phyloP scores from a whole-genome alignment of 2,797 vertebrate genomes.

The Leptatherina wallacei region DNA sequence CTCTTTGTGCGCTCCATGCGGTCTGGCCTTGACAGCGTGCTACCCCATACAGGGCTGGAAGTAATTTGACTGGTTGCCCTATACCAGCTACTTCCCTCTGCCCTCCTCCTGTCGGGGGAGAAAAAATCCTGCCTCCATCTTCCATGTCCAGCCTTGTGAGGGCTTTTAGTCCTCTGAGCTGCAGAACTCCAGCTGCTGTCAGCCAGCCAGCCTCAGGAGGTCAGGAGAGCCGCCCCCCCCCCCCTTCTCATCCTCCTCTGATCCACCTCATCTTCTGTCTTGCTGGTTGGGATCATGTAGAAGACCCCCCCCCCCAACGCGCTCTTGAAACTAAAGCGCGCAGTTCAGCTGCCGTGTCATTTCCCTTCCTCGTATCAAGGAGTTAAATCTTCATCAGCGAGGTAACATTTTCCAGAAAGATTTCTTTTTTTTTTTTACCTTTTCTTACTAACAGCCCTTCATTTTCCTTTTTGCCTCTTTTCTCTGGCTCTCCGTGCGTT shows the following conservation, averaged over 20 bases:
- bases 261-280: constrained; percentile 42
- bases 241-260: constrained; percentile 30
- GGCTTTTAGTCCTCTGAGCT: constrained; percentile 31
- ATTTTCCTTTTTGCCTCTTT: constrained; percentile 13
- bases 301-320: constrained; percentile 31
- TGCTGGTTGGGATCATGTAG: constrained; percentile 51
- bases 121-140: constrained; percentile 53
- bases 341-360: constrained; percentile 28
- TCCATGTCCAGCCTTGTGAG: constrained; percentile 47
- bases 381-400: constrained; percentile 67
- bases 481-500: constrained; percentile 11
- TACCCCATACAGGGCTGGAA: constrained; percentile 47
- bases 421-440: background rate
- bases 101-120: constrained; percentile 31
- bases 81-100: constrained; percentile 43
- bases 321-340: constrained; percentile 34
- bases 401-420: constrained; percentile 63
- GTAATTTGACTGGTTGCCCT: constrained; percentile 61
- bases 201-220: constrained; percentile 42
- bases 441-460: constrained; percentile 22
- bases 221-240: constrained; percentile 4
- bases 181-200: constrained; percentile 44
- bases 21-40: constrained; percentile 11
- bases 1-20: background rate
- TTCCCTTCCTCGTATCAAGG: constrained; percentile 52